Percentiles rank a stretch among this genome's conserved stretches.
These are phyloP conservation scores for Perithous albicinctus DNA, from an alignment of 2,888 invertebrate genomes.

Conservation along the genomic window DNA sequence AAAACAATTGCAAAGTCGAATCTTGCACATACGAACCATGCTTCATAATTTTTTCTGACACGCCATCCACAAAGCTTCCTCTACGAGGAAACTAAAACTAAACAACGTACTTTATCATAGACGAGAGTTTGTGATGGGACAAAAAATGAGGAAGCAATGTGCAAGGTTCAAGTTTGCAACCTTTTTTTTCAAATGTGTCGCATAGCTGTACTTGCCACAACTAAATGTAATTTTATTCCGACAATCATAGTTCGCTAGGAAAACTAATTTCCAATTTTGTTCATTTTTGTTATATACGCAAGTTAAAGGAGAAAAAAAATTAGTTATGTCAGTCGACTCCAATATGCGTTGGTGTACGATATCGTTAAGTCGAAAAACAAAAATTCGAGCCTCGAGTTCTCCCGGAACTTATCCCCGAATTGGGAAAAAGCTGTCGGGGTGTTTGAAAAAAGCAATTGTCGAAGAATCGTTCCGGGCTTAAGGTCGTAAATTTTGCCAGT, in stretches of 20 bases:
- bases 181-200: too few relatives aligned
- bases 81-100: too few relatives aligned
- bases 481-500: slow-evolving; percentile 50
- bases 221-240: too few relatives aligned
- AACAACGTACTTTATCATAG: too few relatives aligned
- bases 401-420: neutral
- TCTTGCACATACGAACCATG: too few relatives aligned
- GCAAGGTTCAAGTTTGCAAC: too few relatives aligned
- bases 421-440: neutral
- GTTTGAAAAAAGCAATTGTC: slow-evolving; percentile 51
- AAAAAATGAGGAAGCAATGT: too few relatives aligned
- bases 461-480: slow-evolving; percentile 45
- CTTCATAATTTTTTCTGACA: too few relatives aligned
- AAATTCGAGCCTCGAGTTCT: neutral
- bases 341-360: neutral
- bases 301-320: neutral
- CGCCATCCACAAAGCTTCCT: too few relatives aligned
- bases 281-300: neutral
- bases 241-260: neutral
- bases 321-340: neutral
- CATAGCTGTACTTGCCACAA: too few relatives aligned
- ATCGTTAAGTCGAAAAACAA: neutral
- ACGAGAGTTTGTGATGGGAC: too few relatives aligned
- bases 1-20: too few relatives aligned
- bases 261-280: neutral